A percentile compares a stretch with the other conserved stretches of the same genome.
Evolutionary conservation across 2,797 vertebrate genomes (phyloP).

Genomic region (Peromyscus attwateri): DNA sequence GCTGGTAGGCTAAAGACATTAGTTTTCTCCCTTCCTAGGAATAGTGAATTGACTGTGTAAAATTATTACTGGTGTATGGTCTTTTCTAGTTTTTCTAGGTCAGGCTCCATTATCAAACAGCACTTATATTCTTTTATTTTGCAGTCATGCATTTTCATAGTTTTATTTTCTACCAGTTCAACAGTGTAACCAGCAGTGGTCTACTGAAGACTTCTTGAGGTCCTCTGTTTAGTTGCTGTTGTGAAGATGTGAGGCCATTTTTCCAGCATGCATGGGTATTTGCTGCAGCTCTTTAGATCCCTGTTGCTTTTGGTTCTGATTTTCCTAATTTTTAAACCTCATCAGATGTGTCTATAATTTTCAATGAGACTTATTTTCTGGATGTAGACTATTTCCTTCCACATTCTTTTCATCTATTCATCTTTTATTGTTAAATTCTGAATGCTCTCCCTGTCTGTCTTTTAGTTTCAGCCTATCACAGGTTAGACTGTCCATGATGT

Average conservation of each 20-base stretch:
- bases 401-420: slow-evolving; percentile 6
- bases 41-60: not conserved
- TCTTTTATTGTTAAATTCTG: slow-evolving; percentile 52
- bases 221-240: not conserved
- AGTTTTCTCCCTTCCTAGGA: slow-evolving; percentile 44
- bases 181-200: not conserved
- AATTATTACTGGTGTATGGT: not conserved
- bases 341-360: not conserved
- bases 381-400: not conserved
- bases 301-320: slow-evolving; percentile 39
- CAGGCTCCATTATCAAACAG: not conserved
- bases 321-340: slow-evolving; percentile 27
- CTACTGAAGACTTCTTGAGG: not conserved
- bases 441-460: not conserved
- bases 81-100: not conserved
- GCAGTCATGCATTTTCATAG: slow-evolving; percentile 9
- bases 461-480: not conserved
- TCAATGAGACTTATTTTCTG: not conserved
- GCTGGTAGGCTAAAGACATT: not conserved
- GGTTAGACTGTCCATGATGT: not conserved
- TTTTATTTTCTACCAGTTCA: not conserved
- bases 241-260: not conserved
- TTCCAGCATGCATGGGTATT: not conserved
- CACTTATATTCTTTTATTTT: not conserved
- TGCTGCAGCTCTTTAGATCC: not conserved